Percentiles rank a stretch among this genome's conserved stretches.
Conservation (phyloP, 1,140 invertebrate species). For the Drosophila kikkawai region DNA sequence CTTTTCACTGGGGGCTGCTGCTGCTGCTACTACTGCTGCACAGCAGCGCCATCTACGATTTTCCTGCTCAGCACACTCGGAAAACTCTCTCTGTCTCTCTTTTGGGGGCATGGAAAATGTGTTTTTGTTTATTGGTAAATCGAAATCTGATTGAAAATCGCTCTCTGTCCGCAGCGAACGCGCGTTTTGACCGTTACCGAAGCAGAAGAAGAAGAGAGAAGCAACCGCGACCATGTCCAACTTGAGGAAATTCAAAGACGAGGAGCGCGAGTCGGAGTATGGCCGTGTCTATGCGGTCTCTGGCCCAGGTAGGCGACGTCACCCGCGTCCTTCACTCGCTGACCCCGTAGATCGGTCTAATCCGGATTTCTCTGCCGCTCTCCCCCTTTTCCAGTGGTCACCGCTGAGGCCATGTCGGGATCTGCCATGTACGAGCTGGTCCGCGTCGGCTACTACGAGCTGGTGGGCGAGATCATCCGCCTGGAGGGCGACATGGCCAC, state of each 20-base stretch:
- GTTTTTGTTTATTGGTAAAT: slow-evolving; percentile 68
- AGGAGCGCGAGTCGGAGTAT: slow-evolving; percentile 94
- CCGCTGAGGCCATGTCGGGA: slow-evolving; percentile 99
- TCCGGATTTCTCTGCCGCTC: not conserved
- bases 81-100: slow-evolving; percentile 23
- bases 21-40: slow-evolving; percentile 29
- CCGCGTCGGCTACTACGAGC: slow-evolving; percentile 98
- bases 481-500: slow-evolving; percentile 99
- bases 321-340: slow-evolving; percentile 55
- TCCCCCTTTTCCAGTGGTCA: slow-evolving; percentile 92
- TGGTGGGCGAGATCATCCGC: slow-evolving; percentile 99
- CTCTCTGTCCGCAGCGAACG: slow-evolving; percentile 37
- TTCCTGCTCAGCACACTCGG: slow-evolving; percentile 20
- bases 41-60: slow-evolving; percentile 66
- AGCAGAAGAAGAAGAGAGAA: slow-evolving; percentile 42
- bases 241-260: slow-evolving; percentile 92
- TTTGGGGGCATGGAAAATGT: slow-evolving; percentile 56
- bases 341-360: slow-evolving; percentile 18
- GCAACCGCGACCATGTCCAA: slow-evolving; percentile 85
- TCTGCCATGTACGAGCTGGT: slow-evolving; percentile 99
- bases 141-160: slow-evolving; percentile 20
- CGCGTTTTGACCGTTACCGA: slow-evolving; percentile 57
- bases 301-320: slow-evolving; percentile 93
- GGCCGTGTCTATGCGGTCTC: slow-evolving; percentile 99
- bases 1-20: slow-evolving; percentile 68